Percentiles rank a stretch among this genome's conserved stretches.
These are phyloP conservation scores for Drosophila yooni DNA, from an alignment of 2,888 invertebrate species.

Conservation along the genomic window DNA sequence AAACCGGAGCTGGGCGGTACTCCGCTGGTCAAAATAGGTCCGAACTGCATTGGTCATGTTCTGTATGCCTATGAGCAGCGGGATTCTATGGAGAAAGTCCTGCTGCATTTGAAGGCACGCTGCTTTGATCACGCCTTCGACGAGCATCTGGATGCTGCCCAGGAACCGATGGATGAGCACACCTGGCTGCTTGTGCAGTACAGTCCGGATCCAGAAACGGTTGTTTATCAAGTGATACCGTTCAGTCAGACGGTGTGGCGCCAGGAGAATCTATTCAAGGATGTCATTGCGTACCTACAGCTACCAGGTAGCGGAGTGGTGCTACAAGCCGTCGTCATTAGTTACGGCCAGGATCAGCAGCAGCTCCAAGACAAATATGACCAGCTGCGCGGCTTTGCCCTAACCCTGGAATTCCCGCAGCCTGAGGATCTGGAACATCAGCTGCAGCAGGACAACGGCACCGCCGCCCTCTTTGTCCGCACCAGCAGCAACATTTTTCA, in stretches of 20 bases:
- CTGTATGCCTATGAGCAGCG: constrained; percentile 60
- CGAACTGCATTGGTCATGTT: constrained; percentile 55
- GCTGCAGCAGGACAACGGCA: constrained; percentile 34
- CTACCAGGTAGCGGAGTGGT: constrained; percentile 48
- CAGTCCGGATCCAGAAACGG: constrained; percentile 60
- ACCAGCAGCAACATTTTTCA: constrained; percentile 50
- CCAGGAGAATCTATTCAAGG: constrained; percentile 67
- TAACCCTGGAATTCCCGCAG: constrained; percentile 50
- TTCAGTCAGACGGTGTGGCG: constrained; percentile 67
- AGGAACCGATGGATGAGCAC: constrained; percentile 39
- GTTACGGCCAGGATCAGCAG: constrained; percentile 48
- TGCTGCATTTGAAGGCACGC: constrained; percentile 64
- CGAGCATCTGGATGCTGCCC: constrained; percentile 34
- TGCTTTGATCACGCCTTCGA: constrained; percentile 67
- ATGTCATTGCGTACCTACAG: constrained; percentile 73
- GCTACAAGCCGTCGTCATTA: constrained; percentile 73
- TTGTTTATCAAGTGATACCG: constrained; percentile 67
- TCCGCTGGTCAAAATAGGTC: constrained; percentile 42
- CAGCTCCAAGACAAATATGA: constrained; percentile 53
- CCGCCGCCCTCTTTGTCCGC: constrained; percentile 52
- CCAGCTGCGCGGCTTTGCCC: constrained; percentile 27
- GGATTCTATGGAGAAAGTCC: constrained; percentile 59
- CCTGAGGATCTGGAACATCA: constrained; percentile 42
- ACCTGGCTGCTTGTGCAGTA: constrained; percentile 79
- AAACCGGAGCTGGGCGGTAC: constrained; percentile 39